phyloP scores from a whole-genome alignment of 2,113 vertebrate species.

The Hippocampus guttulatus region DNA sequence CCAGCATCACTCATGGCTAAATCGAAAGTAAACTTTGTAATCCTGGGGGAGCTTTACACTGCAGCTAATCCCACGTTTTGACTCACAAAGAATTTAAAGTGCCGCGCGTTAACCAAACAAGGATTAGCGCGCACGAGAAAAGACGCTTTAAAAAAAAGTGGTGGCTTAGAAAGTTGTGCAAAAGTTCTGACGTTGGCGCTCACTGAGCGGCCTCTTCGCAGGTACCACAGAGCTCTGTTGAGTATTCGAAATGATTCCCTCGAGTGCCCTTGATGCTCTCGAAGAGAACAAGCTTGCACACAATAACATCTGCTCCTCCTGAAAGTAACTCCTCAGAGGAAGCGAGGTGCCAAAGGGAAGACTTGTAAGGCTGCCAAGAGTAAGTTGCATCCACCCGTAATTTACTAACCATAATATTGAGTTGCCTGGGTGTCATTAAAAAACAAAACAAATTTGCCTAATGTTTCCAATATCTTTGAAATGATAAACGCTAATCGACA shows the following conservation, averaged over 20 bases:
- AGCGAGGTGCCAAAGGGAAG: not conserved
- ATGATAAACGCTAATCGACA: not conserved
- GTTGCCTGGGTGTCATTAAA: not conserved
- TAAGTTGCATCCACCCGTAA: not conserved
- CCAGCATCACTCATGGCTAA: slow-evolving; percentile 18
- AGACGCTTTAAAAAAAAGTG: not conserved
- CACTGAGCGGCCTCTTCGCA: not conserved
- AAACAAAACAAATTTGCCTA: not conserved
- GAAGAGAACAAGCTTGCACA: not conserved
- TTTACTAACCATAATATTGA: not conserved
- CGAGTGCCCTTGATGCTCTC: not conserved
- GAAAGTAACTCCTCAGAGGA: not conserved
- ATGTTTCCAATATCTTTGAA: not conserved
- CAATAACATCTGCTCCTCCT: not conserved
- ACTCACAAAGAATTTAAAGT: slow-evolving; percentile 12
- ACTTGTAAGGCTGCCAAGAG: not conserved
- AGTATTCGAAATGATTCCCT: not conserved
- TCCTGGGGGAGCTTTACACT: slow-evolving; percentile 45
- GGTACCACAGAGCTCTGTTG: not conserved
- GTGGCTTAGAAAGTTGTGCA: slow-evolving; percentile 1
- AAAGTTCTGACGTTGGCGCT: not conserved
- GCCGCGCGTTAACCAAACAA: slow-evolving; percentile 40
- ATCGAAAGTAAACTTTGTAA: slow-evolving; percentile 46
- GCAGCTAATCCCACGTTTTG: slow-evolving; percentile 57
- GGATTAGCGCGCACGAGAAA: slow-evolving; percentile 46